Base-by-base conservation (phyloP, 2,113 vertebrate species). In the Orcinus orca region DNA sequence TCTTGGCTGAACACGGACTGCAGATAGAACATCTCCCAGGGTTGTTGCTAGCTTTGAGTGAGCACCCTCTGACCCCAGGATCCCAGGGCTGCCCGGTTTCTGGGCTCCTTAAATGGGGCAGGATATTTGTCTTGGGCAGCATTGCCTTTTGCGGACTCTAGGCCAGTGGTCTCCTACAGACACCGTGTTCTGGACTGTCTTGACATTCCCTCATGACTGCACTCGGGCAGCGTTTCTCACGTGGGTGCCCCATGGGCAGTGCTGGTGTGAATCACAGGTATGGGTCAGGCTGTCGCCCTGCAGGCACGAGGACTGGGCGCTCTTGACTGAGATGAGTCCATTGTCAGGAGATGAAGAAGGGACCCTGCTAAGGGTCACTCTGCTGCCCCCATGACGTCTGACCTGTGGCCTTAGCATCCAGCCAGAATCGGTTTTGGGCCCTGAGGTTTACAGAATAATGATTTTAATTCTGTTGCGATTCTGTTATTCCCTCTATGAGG, bases 101-200 rank as follows among this genome's bases (percentile, higher is more conserved):
- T n/a, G 36, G 36, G 65, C 8, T 53, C 36, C 38, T 41, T 53
- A 4, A 47, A 14, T 21, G 2, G 23, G 36, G 14, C 0, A 2
- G 47, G n/a, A 53, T 58, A 26, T 63, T 23, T 36, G 73, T 55
- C 60, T 70, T 58, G n/a, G 2, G 41, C 41, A 18, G 9, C 33
- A 0, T n/a, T 29, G n/a, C 4, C 53, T 20, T 21, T 11, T 33
- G 53, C 18, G 3, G 26, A 6, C 25, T 62, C 76, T 1, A 58
- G 50, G 50, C 65, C 62, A 7, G 70, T n/a, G 11, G 77, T 71
- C 29, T 18, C 25, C 33, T n/a, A 6, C 29, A 47, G 79, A 86
- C 36, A 31, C 58, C 7, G 4, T 31, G 12, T 2, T 50, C 25
- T 11, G 26, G 58, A 23, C 93, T 81, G 12, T 25, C 15, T 53